phyloP scores from a whole-genome alignment of 2,888 invertebrate genomes.

The Mantis religiosa region DNA sequence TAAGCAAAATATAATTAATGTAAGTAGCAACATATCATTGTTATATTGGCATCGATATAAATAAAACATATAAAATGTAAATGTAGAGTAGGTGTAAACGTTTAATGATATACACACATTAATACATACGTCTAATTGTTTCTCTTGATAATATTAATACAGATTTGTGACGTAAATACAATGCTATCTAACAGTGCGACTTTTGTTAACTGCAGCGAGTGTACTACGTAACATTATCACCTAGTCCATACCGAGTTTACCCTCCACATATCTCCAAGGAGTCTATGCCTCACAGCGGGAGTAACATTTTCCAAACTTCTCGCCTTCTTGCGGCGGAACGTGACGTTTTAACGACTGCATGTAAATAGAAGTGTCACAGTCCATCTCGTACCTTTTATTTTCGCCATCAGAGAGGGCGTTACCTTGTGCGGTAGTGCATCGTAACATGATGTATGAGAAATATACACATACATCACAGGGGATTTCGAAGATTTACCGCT shows the following conservation, averaged over 20 bases:
- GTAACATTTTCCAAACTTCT: conserved; percentile 9
- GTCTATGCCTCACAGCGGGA: not conserved
- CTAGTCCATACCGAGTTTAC: not conserved
- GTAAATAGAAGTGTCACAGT: conserved; percentile 28
- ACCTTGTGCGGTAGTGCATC: not conserved
- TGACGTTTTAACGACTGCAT: conserved; percentile 15
- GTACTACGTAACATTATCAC: not conserved
- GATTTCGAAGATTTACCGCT: not conserved
- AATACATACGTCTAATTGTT: too few relatives aligned
- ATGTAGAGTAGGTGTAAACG: too few relatives aligned
- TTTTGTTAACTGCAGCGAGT: not conserved
- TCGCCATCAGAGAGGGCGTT: not conserved
- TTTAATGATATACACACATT: too few relatives aligned
- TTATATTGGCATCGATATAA: too few relatives aligned
- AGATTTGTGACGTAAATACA: too few relatives aligned
- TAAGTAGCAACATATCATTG: too few relatives aligned
- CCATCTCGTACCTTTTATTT: not conserved
- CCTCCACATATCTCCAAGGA: not conserved
- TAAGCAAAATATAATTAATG: too few relatives aligned
- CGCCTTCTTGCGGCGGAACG: conserved; percentile 1
- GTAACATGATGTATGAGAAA: not conserved
- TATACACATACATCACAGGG: not conserved
- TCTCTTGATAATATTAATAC: too few relatives aligned
- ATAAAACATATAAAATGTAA: too few relatives aligned
- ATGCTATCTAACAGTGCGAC: too few relatives aligned